Base-by-base conservation (phyloP, 2,797 vertebrate genomes). In the Notamacropus eugenii region DNA sequence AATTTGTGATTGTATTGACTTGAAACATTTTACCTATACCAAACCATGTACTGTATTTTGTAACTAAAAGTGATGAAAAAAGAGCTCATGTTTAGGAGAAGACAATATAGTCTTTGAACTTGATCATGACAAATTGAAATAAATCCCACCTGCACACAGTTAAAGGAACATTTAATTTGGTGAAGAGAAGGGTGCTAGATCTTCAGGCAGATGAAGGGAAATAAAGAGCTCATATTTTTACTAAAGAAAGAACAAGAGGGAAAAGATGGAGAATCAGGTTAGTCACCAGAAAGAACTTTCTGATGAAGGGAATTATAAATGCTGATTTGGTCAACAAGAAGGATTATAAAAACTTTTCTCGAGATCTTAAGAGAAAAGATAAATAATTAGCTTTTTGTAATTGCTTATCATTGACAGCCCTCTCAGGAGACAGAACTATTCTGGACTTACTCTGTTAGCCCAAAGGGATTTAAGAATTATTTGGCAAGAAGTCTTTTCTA, bases 41-140 rank as follows among this genome's bases (percentile, higher is more conserved):
- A 82, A 22, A 46, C 67, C 2, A 82, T 58, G 74, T 93, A 55
- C 11, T 56, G 0, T 0, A 91, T 6, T 58, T 90, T 40, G 90
- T 92, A 95, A 40, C 28, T 28, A 94, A 95, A 93, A 92, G 92
- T 91, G 91, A 93, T n/a, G 22, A 90, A 93, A 95, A 67, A 34
- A 95, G 19, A 31, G 90, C 11, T 93, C 54, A 90, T 92, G 24
- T 92, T 93, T 94, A 94, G 95, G 54, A 94, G 91, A 90, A 34
- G 11, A 74, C 1, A n/a, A 91, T 50, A 5, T 67, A 92, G 93
- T 91, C 93, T 96, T 31, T n/a, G n/a, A 10, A 90, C 55, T 96
- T 11, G 40, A 8, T 27, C 40, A 82, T 46, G 74, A 82, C 40
- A 82, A 82, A 46, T 22, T 82, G 28, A 58, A 29, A 92, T 93